Evolutionary conservation across 2,113 vertebrate species (phyloP), one percentile per base, ranked within the genome.

Genomic region (Nematolebias whitei): DNA sequence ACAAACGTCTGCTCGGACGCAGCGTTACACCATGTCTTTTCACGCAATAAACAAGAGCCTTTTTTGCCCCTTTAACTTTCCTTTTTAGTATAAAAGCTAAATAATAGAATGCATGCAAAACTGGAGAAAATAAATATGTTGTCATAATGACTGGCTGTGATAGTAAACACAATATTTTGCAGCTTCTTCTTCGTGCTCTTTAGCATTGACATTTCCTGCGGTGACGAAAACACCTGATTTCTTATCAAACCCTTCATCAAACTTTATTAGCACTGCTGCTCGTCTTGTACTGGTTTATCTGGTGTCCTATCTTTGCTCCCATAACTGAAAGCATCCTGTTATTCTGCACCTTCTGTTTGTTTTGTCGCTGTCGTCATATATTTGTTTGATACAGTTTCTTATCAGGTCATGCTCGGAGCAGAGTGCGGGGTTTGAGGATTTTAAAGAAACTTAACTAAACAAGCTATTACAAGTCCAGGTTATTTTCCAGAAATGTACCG

Each of bases 151-250:
- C 32, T 43, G 4, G 24, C 0, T 32, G 22, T 26, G 29, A 40
- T 19, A 12, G 13, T 11, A 35, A 53, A 12, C 0, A 24, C 3
- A 48, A 49, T 4, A 47, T 23, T 71, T 26, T 16, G 2, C 12
- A 51, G 6, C 9, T 0, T 11, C 45, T 24, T 24, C n/a, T n/a
- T n/a, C n/a, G 11, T 54, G 55, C 24, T 43, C 49, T 48, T 56
- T 16, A 45, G 12, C n/a, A n/a, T n/a, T n/a, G n/a, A n/a, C n/a
- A n/a, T n/a, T 65, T 77, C 41, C 41, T 38, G 35, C 66, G 29
- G 13, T 52, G 49, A 10, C 51, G 56, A 1, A 23, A 29, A 13
- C 22, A 60, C 20, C n/a, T 43, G 14, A 44, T n/a, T 53, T 74
- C 12, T 64, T 51, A 52, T 65, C 60, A 59, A 58, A 39, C 7